Base-by-base conservation (phyloP, 2,888 invertebrate species). In the Volucella inanis region DNA sequence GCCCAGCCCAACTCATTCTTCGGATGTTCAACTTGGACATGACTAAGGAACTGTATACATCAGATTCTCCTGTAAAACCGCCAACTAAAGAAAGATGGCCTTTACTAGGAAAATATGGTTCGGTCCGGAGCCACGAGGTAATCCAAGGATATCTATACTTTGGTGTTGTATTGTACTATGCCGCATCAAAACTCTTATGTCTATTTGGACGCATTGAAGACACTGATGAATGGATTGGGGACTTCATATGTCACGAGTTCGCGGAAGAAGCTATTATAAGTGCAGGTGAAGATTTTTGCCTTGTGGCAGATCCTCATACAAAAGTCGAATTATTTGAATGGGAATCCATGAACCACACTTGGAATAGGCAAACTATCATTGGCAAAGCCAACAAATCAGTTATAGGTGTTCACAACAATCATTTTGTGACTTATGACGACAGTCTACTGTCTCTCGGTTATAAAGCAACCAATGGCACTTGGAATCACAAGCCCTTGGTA, bases 31-130 rank as follows among this genome's bases (percentile, higher is more conserved):
- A 61, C 31, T 10, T 11, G 3, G 62, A 70, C 11, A 54, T 77
- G 62, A 54, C 54, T 2, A 11, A 70, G 14, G 77, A 77, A 45
- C 45, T 77, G n/a, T 77, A 77, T n/a, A 68, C 68, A 3, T 70
- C 77, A n/a, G 62, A 54, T 18, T 49, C 54, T 10, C 15, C 18
- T 1, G 54, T 62, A 3, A 47, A 52, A 8, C 1, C 0, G 12
- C 22, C 49, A 38, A 41, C 41, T 0, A 67, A 67, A 45, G 75
- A 59, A 43, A 65, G 75, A 52, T 77, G 77, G 77, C 77, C 77
- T 11, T 38, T 77, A 2, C 15, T 77, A 12, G 77, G 77, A 6
- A 47, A 68, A 15, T 41, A 52, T 14, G 31, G 45, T 18, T 43
- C 77, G 3, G 68, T 68, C 1, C 6, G 61, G 3, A 54, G n/a